These are phyloP conservation scores for Grammomys dolichurus DNA, from an alignment of 2,113 vertebrate genomes.

Conservation along the genomic window DNA sequence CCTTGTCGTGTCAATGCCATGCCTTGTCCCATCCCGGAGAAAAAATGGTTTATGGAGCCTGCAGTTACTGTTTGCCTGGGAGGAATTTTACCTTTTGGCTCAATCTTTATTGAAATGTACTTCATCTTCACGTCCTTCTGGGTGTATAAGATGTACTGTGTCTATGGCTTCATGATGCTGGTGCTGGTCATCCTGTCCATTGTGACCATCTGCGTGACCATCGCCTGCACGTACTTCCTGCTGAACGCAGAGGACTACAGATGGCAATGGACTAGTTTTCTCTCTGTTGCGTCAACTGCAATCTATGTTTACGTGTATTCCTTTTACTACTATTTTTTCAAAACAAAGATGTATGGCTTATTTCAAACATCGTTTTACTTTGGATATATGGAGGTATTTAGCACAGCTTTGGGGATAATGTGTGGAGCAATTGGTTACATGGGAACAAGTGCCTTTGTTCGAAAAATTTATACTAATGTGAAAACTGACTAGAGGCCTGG, in stretches of 20 bases:
- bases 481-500: constrained; percentile 96
- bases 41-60: constrained; percentile 99
- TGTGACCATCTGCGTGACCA: constrained; percentile 99
- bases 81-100: constrained; percentile 99
- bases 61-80: constrained; percentile 99
- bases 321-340: constrained; percentile 99
- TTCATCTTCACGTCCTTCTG: constrained; percentile 99
- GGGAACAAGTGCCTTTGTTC: constrained; percentile 99
- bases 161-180: constrained; percentile 99
- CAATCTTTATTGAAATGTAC: constrained; percentile 99
- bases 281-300: constrained; percentile 98
- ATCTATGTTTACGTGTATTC: constrained; percentile 99
- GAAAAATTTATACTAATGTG: constrained; percentile 99
- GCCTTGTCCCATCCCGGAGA: constrained; percentile 98
- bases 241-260: constrained; percentile 99
- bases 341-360: constrained; percentile 99
- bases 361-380: constrained; percentile 99
- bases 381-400: constrained; percentile 99
- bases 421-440: constrained; percentile 99
- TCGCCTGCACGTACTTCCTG: constrained; percentile 99
- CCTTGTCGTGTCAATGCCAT: constrained; percentile 99
- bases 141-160: constrained; percentile 99
- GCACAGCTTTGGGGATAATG: constrained; percentile 99
- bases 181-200: constrained; percentile 99
- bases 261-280: constrained; percentile 99